Evolutionary conservation across 2,113 vertebrate species (phyloP), one percentile per base, ranked within the genome.

Genomic region (Orientallactaga bullata): DNA sequence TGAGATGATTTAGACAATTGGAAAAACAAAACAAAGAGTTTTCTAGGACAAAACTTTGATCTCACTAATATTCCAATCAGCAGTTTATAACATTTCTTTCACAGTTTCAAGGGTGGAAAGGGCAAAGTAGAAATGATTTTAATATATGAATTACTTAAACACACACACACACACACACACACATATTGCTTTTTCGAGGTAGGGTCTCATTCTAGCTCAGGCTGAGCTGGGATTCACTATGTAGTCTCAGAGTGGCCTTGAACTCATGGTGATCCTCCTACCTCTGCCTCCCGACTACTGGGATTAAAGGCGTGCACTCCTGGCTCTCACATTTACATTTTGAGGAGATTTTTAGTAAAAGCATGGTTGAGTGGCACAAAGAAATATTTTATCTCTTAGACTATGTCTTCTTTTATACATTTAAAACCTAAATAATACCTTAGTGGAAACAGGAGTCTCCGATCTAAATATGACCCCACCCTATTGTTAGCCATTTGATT

Each of bases 1-100:
- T 23, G 26, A 86, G 91, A 95, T 55, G 12, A 95, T 93, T 90
- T 63, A 95, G 69, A 71, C 7, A 96, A 96, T 17, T 63, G 0
- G 86, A 72, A 58, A 13, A 72, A 9, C 21, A 72, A 28, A 32
- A 83, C 63, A 51, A 86, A 80, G 21, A 55, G 55, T 12, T 20
- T 81, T 58, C 39, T 73, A 87, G 76, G 63, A 66, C 28, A 11
- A 61, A 94, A 1, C 4, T 85, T 91, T 69, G 24, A 20, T 82
- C 39, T 81, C 37, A 66, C 37, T 83, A 80, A n/a, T n/a, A 15
- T 81, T 84, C 71, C 12, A 85, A 69, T 15, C n/a, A 88, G 24
- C 4, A 66, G 32, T 77, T 79, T 68, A 77, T n/a, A 88, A 68
- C 20, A 71, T 74, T 89, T 11, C 55, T 32, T 87, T 77, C 26